phyloP scores from a whole-genome alignment of 92 coral and sea anemone species.

The Isaurus tuberculatus region DNA sequence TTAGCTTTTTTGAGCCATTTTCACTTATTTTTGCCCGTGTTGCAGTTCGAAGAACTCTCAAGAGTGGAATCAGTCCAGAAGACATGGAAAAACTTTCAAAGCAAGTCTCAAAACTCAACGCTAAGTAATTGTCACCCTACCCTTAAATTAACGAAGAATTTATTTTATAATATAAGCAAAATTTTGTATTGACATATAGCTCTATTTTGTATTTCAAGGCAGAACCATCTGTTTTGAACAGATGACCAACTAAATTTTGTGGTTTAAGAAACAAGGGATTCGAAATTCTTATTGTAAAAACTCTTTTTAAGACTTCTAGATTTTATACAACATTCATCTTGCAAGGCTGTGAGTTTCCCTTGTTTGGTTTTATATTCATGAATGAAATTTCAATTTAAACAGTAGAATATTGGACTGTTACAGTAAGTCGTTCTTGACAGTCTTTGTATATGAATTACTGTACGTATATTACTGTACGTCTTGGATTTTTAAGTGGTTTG shows the following conservation, averaged over 20 bases:
- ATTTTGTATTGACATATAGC: conserved; percentile 46
- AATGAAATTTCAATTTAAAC: background rate
- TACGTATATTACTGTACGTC: no score
- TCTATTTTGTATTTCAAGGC: conserved; percentile 59
- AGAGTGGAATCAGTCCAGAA: conserved; percentile 92
- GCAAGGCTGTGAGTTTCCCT: background rate
- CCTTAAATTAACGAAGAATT: conserved; percentile 43
- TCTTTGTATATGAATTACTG: no score
- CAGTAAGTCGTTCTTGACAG: background rate
- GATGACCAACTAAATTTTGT: conserved; percentile 26
- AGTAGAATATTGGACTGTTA: background rate
- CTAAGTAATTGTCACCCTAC: conserved; percentile 56
- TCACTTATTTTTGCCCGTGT: background rate
- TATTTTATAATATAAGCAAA: conserved; percentile 44
- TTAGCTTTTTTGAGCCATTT: background rate
- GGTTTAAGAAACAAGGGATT: conserved; percentile 10
- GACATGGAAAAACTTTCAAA: conserved; percentile 86
- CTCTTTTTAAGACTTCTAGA: conserved; percentile 8
- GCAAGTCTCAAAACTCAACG: conserved; percentile 78
- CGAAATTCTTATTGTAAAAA: conserved; percentile 34
- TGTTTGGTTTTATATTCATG: conserved; percentile 9
- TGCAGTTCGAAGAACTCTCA: conserved; percentile 94
- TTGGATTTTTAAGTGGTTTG: no score
- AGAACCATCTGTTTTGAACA: conserved; percentile 58
- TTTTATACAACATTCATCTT: background rate